Percentiles rank a stretch among this genome's conserved stretches.
Evolutionary conservation across 2,888 invertebrate genomes (phyloP).

Genomic region (Isoperla grammatica): DNA sequence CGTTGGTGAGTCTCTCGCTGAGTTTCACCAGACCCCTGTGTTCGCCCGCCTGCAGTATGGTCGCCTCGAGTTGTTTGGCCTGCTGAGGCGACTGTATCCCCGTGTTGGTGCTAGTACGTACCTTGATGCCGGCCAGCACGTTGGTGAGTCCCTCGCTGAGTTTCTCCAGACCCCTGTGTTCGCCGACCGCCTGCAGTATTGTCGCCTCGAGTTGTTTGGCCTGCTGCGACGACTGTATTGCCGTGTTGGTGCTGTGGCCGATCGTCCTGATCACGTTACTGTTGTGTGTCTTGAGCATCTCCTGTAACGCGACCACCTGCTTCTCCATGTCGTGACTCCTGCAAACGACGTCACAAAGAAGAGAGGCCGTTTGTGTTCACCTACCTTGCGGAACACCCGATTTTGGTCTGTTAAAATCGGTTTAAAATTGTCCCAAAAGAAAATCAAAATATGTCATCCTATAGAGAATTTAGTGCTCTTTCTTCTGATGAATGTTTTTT

Average conservation of each 20-base stretch:
- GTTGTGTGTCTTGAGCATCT: constrained; percentile 46
- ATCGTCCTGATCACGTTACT: constrained; percentile 38
- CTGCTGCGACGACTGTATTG: constrained; percentile 38
- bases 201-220: constrained; percentile 35
- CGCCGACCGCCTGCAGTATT: constrained; percentile 25
- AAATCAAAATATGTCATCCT: no score
- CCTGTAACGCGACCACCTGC: constrained; percentile 41
- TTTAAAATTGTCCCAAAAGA: no score
- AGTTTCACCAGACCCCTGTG: neutral
- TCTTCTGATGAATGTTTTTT: no score
- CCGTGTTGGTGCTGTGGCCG: constrained; percentile 31
- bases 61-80: constrained; percentile 35
- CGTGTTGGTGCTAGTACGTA: constrained; percentile 29
- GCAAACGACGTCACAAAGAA: no score
- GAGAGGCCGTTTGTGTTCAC: no score
- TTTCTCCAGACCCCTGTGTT: constrained; percentile 2
- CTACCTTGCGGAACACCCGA: no score
- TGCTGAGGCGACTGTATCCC: constrained; percentile 38
- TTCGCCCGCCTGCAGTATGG: constrained; percentile 20
- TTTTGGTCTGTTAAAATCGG: no score
- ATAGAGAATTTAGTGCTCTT: no score
- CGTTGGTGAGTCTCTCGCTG: neutral
- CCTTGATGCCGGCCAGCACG: constrained; percentile 1
- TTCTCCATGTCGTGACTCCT: constrained; percentile 10
- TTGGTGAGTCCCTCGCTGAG: constrained; percentile 4